Evolutionary conservation across 2,888 invertebrate species (phyloP), one percentile per base, ranked within the genome.

Genomic region (Strigamia maritima): DNA sequence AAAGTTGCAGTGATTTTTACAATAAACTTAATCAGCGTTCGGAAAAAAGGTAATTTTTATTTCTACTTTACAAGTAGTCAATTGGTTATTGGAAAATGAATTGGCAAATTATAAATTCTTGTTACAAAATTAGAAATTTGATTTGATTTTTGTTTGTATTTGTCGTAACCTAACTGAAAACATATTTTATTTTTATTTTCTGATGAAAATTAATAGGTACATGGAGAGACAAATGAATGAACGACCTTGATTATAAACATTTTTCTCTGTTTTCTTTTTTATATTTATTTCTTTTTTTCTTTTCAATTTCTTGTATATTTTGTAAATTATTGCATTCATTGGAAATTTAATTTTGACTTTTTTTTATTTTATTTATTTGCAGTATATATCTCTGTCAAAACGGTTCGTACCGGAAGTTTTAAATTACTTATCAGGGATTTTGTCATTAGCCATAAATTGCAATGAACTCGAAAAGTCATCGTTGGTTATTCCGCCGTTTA

Each of bases 371-470:
- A 31, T 44, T 49, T 79, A 24, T 54, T 80, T 89, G 80, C 86
- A 92, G 91, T 95, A 92, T 85, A 92, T 93, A 0, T 85, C 87
- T 0, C 85, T 93, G 44, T 95, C 95, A 0, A 94, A 94, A 86
- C 88, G 95, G 83, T 92, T 92, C 83, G 88, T 93, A 24, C 95
- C 97, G 0, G 91, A 94, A 19, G 92, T 90, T 0, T 87, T 96
- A 0, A 94, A 92, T 85, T 96, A 92, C 84, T 87, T 97, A 8
- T 87, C 90, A 81, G 94, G 95, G 0, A 86, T 94, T 78, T 85
- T 97, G 78, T 92, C 91, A 84, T 85, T 94, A 85, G 89, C 91
- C 19, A 88, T 35, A 75, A 31, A 31, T 75, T 75, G 35, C n/a
- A 75, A 6, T n/a, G 75, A 22, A 14, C 75, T 24, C 14, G 75